Percentiles rank a stretch among this genome's conserved stretches.
phyloP scores from a whole-genome alignment of 2,888 invertebrate genomes.

The Drosophila monieri region DNA sequence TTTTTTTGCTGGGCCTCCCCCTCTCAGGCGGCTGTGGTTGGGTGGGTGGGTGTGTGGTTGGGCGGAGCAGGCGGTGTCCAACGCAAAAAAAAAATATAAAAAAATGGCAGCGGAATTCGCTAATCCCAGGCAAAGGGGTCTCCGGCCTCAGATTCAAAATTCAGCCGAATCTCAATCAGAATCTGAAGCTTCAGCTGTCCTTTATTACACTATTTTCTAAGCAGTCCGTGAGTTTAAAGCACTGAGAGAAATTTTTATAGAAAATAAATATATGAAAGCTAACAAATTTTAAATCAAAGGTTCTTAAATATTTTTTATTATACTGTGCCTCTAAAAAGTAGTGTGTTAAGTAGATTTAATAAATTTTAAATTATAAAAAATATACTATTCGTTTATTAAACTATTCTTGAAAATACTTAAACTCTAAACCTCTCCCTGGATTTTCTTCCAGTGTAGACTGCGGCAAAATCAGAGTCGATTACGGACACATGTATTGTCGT shows the following conservation, averaged over 20 bases:
- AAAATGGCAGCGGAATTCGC: slow-evolving; percentile 76
- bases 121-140: slow-evolving; percentile 53
- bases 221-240: slow-evolving; percentile 18
- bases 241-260: neutral
- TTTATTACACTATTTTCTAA: slow-evolving; percentile 75
- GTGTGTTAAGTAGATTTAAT: too few relatives aligned
- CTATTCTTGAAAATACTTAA: neutral
- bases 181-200: slow-evolving; percentile 61
- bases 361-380: too few relatives aligned
- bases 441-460: slow-evolving; percentile 10
- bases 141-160: slow-evolving; percentile 13
- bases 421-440: too few relatives aligned
- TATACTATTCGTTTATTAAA: neutral
- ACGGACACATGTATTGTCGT: slow-evolving; percentile 64
- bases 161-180: slow-evolving; percentile 12
- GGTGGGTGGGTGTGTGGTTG: neutral
- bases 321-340: too few relatives aligned
- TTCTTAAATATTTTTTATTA: too few relatives aligned
- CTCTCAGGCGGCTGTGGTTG: neutral
- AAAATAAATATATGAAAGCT: neutral
- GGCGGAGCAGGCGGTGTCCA: slow-evolving; percentile 64
- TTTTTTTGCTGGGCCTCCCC: neutral
- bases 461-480: slow-evolving; percentile 56
- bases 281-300: too few relatives aligned
- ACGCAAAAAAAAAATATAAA: slow-evolving; percentile 40